These are phyloP conservation scores for western clawed frog (Xenopus tropicalis) DNA, from an alignment of 2,113 vertebrate genomes.

Conservation along the genomic window DNA sequence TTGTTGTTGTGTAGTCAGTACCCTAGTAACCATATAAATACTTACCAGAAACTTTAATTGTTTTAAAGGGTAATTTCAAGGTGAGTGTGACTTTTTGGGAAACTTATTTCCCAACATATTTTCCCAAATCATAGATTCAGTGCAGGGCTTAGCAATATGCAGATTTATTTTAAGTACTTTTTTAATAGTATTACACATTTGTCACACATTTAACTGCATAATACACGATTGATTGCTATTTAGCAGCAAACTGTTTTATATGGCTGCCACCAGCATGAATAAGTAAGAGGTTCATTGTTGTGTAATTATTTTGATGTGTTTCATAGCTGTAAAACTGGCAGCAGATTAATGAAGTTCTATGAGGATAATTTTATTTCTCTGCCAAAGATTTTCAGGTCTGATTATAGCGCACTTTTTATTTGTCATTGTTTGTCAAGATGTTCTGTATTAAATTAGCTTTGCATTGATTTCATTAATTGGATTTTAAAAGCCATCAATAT, in stretches of 20 bases:
- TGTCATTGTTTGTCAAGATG: not conserved
- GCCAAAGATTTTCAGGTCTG: not conserved
- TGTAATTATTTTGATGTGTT: slow-evolving; percentile 15
- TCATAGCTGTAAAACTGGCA: not conserved
- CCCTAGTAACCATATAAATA: too few relatives aligned
- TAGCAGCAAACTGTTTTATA: not conserved
- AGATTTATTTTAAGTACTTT: too few relatives aligned
- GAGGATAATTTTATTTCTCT: slow-evolving; percentile 18
- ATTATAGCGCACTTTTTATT: not conserved
- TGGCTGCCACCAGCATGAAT: slow-evolving; percentile 5
- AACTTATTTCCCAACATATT: too few relatives aligned
- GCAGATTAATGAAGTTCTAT: slow-evolving; percentile 13
- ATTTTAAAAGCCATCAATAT: too few relatives aligned
- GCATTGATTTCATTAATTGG: not conserved
- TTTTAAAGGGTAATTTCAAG: too few relatives aligned
- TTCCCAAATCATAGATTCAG: too few relatives aligned
- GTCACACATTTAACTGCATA: not conserved
- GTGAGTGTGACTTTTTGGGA: too few relatives aligned
- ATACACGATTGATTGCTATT: slow-evolving; percentile 18
- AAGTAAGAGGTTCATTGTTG: not conserved
- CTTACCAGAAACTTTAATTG: too few relatives aligned
- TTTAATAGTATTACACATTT: not conserved
- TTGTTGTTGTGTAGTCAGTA: too few relatives aligned
- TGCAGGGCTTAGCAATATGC: too few relatives aligned
- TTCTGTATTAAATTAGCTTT: not conserved